These are phyloP conservation scores for Tautogolabrus adspersus DNA, from an alignment of 2,113 vertebrate species.

Conservation along the genomic window DNA sequence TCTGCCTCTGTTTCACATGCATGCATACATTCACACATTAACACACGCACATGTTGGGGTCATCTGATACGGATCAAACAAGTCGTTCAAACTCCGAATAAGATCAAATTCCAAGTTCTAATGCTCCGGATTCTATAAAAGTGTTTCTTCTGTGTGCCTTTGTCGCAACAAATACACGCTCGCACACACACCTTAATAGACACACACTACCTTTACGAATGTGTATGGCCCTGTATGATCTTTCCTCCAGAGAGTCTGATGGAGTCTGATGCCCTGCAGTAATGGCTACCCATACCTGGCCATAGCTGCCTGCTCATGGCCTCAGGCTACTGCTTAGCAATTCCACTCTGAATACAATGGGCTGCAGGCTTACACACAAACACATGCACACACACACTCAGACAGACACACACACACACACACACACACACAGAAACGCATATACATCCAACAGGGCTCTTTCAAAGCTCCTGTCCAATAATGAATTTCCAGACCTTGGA, in stretches of 20 bases:
- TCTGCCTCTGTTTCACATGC: conserved; percentile 21
- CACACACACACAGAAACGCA: conserved; percentile 29
- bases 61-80: conserved; percentile 52
- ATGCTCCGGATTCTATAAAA: conserved; percentile 2
- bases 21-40: conserved; percentile 2
- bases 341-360: conserved; percentile 84
- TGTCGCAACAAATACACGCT: conserved; percentile 58
- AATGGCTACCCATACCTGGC: conserved; percentile 81
- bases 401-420: conserved; percentile 45
- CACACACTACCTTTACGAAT: conserved; percentile 59
- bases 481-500: conserved; percentile 86
- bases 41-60: background rate
- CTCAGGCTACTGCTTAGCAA: conserved; percentile 86
- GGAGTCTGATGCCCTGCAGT: conserved; percentile 82
- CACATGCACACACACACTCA: conserved; percentile 38
- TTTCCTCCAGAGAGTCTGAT: conserved; percentile 81
- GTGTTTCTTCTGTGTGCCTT: conserved; percentile 48
- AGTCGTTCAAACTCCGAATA: conserved; percentile 43
- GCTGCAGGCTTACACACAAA: conserved; percentile 55
- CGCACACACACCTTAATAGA: conserved; percentile 42
- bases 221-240: conserved; percentile 70
- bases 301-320: conserved; percentile 79
- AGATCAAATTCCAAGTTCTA: conserved; percentile 52
- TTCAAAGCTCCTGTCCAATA: conserved; percentile 83
- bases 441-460: conserved; percentile 70